Base-by-base conservation (phyloP, 2,888 invertebrate genomes). In the Drosophila nr. medialis region DNA sequence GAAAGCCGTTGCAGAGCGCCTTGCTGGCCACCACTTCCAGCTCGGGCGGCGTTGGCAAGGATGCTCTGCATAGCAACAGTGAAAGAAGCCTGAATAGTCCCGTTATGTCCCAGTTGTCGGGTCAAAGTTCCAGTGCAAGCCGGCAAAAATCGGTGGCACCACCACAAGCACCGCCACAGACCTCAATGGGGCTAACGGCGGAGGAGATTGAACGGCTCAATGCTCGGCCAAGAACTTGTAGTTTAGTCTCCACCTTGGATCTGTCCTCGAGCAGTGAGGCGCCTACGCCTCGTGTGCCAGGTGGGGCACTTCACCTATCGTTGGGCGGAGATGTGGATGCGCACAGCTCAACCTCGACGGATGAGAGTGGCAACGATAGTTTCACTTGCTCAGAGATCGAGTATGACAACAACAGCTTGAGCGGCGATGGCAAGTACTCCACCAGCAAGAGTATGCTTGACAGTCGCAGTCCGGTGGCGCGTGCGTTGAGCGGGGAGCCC, bases 371-470 rank as follows among this genome's bases (percentile, higher is more conserved):
- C 92, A 98, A 99, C 93, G 99, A 99, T 92, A 98, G 98, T 85
- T 99, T 99, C 94, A 99, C 99, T 15, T 99, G 99, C 93, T 99
- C 99, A 0, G 99, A 99, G 94, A 98, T 98, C 91, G 99, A 99
- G 93, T 98, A 98, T 92, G 98, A 98, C 90, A 98, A 98, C 91
- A 96, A 97, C 89, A 97, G 97, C 88, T 94, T 97, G 75, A 96
- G 95, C 63, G 97, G 96, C 21, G 97, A 97, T 90, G 96, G 96
- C 86, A 97, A 97, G 91, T 94, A 95, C 72, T 91, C 92, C 0
- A 91, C 91, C 45, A 94, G 94, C 53, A 95, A 95, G 81, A 94
- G 95, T 90, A 94, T 95, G 83, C 72, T 90, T 7, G 83, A 91
- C 21, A 94, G 95, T 48, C 93, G 95, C 70, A 94, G 95, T 83